Evolutionary conservation across 1,140 invertebrate genomes (phyloP).

Genomic region (Euura saliciscinereae): DNA sequence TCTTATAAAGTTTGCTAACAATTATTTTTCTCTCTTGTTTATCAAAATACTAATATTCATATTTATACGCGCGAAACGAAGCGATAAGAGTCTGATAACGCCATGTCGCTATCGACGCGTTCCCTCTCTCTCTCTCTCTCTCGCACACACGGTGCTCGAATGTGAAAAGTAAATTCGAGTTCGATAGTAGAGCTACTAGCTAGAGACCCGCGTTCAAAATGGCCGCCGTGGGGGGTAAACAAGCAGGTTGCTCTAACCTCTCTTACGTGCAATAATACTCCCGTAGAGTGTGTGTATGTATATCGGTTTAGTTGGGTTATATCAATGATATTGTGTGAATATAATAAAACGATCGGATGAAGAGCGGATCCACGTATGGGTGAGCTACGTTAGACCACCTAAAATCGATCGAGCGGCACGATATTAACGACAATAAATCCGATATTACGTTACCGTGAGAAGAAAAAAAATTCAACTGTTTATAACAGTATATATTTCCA

Average conservation of each 20-base stretch:
- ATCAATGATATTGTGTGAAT: background rate
- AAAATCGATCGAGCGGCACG: background rate
- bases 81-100: too few relatives aligned
- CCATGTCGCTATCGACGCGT: too few relatives aligned
- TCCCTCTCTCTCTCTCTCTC: background rate
- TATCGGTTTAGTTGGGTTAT: too few relatives aligned
- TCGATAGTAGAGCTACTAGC: conserved; percentile 8
- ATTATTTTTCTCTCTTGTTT: too few relatives aligned
- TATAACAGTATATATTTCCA: conserved; percentile 32
- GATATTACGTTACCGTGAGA: too few relatives aligned
- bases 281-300: background rate
- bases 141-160: background rate
- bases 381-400: background rate
- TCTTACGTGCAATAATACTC: conserved; percentile 30
- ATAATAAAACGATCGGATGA: background rate
- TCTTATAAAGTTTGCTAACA: too few relatives aligned
- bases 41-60: too few relatives aligned
- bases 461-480: conserved; percentile 32
- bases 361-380: background rate
- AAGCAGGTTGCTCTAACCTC: conserved; percentile 53
- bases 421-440: too few relatives aligned
- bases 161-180: background rate
- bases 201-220: conserved; percentile 44
- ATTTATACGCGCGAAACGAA: too few relatives aligned
- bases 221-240: conserved; percentile 52